These are phyloP conservation scores for Megaleporinus macrocephalus DNA, from an alignment of 2,113 vertebrate genomes.

Conservation along the genomic window DNA sequence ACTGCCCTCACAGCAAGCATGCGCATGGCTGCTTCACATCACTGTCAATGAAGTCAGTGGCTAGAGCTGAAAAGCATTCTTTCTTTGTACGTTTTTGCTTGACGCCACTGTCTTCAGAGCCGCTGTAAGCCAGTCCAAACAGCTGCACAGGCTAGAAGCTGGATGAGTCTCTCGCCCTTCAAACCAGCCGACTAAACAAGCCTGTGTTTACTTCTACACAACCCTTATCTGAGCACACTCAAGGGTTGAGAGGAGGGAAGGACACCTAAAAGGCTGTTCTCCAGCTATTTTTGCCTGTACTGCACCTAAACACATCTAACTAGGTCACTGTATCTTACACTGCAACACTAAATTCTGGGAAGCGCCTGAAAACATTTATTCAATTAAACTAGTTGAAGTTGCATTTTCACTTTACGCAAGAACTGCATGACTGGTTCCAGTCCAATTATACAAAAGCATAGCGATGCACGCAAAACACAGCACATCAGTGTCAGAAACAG, in stretches of 20 bases:
- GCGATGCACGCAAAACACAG: neutral
- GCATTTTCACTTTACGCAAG: too few relatives aligned
- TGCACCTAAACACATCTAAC: neutral
- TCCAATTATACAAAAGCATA: neutral
- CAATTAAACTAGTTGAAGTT: too few relatives aligned
- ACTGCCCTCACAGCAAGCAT: conserved; percentile 3
- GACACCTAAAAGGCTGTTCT: neutral
- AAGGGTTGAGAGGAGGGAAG: neutral
- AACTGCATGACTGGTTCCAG: neutral
- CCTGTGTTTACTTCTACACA: neutral
- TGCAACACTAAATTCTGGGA: neutral
- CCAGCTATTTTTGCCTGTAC: neutral
- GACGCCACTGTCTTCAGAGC: too few relatives aligned
- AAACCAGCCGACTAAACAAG: neutral
- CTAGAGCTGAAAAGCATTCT: conserved; percentile 20
- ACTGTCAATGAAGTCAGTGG: conserved; percentile 19
- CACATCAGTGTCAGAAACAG: conserved; percentile 35
- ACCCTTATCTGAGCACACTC: neutral
- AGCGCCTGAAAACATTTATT: too few relatives aligned
- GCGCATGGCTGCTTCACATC: conserved; percentile 3
- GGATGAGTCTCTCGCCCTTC: neutral
- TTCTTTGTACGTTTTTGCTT: too few relatives aligned
- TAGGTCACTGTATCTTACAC: neutral
- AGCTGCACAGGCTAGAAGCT: neutral
- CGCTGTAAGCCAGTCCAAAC: neutral